Percentiles rank a stretch among this genome's conserved stretches.
Evolutionary conservation across 1,140 invertebrate species (phyloP).

Genomic region (Mycetomoellerius zeteki): DNA sequence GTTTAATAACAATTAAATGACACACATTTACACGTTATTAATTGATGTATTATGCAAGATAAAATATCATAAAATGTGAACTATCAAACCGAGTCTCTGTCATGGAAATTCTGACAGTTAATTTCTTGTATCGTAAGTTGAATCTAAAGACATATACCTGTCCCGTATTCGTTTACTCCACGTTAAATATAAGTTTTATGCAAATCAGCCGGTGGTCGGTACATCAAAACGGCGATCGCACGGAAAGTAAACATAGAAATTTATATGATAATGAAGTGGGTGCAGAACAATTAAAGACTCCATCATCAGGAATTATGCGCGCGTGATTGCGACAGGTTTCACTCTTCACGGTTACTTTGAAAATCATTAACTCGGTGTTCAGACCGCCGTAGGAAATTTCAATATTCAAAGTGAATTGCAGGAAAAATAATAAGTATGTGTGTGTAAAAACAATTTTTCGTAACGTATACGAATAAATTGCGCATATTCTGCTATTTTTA

Average conservation of each 20-base stretch:
- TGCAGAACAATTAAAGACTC: constrained; percentile 29
- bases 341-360: constrained; percentile 6
- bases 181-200: constrained; percentile 38
- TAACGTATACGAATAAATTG: constrained; percentile 5
- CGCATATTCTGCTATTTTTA: background rate
- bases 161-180: background rate
- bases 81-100: background rate
- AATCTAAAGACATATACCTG: constrained; percentile 18
- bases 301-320: constrained; percentile 12
- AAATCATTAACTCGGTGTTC: constrained; percentile 16
- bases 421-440: background rate
- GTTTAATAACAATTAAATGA: background rate
- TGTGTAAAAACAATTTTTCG: constrained; percentile 3
- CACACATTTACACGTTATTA: background rate
- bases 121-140: constrained; percentile 18
- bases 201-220: background rate
- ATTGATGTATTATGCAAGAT: constrained; percentile 10
- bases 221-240: constrained; percentile 3
- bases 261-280: constrained; percentile 31
- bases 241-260: constrained; percentile 34
- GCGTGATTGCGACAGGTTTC: constrained; percentile 28
- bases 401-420: constrained; percentile 12
- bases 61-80: background rate
- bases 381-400: background rate
- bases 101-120: constrained; percentile 4